phyloP scores from a whole-genome alignment of 1,140 invertebrate species.

The Pogonognathellus flavescens region DNA sequence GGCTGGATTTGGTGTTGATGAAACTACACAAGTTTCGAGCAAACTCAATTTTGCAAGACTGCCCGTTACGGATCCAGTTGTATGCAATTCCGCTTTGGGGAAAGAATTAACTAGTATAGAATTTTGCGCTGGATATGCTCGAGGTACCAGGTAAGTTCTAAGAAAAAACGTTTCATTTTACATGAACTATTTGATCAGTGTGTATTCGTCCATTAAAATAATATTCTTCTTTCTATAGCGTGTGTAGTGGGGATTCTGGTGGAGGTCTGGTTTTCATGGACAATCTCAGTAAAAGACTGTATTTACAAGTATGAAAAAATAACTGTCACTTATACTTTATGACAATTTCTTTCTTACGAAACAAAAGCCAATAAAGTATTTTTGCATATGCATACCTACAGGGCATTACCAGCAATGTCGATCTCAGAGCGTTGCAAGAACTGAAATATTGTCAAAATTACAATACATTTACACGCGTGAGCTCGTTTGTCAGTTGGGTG shows the following conservation, averaged over 20 bases:
- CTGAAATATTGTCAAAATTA: constrained; percentile 56
- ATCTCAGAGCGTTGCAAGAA: background rate
- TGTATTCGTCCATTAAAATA: background rate
- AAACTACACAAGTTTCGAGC: constrained; percentile 21
- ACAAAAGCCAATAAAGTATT: no score
- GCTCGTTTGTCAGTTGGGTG: constrained; percentile 56
- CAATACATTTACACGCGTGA: constrained; percentile 54
- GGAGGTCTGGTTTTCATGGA: constrained; percentile 57
- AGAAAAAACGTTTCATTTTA: no score
- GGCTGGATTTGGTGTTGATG: constrained; percentile 59
- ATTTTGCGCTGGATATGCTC: constrained; percentile 56
- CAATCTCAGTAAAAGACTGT: constrained; percentile 39
- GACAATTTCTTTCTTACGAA: no score
- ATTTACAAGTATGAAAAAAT: constrained; percentile 45
- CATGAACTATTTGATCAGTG: no score
- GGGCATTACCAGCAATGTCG: constrained; percentile 51
- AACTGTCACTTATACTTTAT: no score
- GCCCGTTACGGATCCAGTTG: constrained; percentile 35
- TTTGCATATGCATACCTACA: no score
- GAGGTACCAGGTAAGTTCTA: constrained; percentile 24
- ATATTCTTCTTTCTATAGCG: constrained; percentile 14
- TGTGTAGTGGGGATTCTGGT: constrained; percentile 51
- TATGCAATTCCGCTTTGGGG: constrained; percentile 43
- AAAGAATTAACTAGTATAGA: constrained; percentile 58
- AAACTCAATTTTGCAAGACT: constrained; percentile 51